These are phyloP conservation scores for Oreortyx pictus DNA, from an alignment of 2,797 vertebrate genomes.

Conservation along the genomic window DNA sequence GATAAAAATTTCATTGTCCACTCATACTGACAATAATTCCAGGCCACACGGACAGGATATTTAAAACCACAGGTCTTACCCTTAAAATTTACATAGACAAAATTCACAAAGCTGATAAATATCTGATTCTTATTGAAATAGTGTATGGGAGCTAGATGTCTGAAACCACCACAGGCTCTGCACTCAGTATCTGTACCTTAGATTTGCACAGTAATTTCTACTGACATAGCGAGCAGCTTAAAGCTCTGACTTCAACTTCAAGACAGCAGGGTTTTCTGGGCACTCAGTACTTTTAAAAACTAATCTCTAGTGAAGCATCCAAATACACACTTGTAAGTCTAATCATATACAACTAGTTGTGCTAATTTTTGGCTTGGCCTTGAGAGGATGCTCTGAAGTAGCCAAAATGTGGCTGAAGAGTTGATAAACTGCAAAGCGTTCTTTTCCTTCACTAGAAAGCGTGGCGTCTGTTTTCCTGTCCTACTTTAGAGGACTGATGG, in stretches of 20 bases:
- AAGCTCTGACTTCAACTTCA: not conserved
- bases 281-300: not conserved
- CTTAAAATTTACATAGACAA: not conserved
- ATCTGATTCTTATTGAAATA: not conserved
- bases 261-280: not conserved
- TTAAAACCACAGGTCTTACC: not conserved
- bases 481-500: not conserved
- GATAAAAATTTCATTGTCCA: not conserved
- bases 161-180: not conserved
- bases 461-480: not conserved
- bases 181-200: not conserved
- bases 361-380: not conserved
- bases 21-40: not conserved
- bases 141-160: not conserved
- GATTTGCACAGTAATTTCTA: not conserved
- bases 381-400: not conserved
- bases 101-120: not conserved
- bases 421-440: not conserved
- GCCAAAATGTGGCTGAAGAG: not conserved
- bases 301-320: not conserved
- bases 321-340: not conserved
- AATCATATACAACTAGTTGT: not conserved
- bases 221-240: not conserved
- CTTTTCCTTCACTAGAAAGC: not conserved
- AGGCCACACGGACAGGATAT: not conserved